Base-by-base conservation (phyloP, 2,888 invertebrate genomes). In the Hirtodrosophila duncani region DNA sequence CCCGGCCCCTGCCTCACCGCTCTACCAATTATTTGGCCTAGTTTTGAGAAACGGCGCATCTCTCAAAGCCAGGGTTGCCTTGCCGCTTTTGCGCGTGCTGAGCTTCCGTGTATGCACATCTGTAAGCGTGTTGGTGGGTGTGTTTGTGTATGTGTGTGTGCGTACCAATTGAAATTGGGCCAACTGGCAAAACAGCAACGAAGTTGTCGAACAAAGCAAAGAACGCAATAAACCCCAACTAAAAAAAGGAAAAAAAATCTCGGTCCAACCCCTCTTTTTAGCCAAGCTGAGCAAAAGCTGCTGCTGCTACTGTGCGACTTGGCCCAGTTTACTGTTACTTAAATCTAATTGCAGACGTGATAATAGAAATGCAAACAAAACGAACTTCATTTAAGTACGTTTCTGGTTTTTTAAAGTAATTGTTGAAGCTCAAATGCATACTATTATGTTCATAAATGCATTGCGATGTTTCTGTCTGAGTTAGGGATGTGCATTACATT, bases 121-220 rank as follows among this genome's bases (percentile, higher is more conserved):
- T 4, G 17, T 17, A 4, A 9, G 2, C 17, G 59, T 38, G 44
- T 43, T 49, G 37, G 29, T 14, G 23, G 20, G 3, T 41, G 13
- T 39, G 36, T 50, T 13, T 43, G 42, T 45, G 39, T 30, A 21
- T 24, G 26, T 57, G 34, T 52, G 67, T 66, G 69, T 75, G 80
- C 80, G 80, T 71, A 79, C 80, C 81, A 79, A 72, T 80, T 80
- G 78, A 69, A 72, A 72, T 74, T 72, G 71, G 71, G 71, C 78
- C 71, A 71, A 58, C 68, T 68, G 55, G 60, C 64, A 44, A 65
- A 67, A 69, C 49, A 42, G 50, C 58, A 63, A 41, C 78, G 81
- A 79, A 79, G 45, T 59, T 52, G 81, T 60, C 59, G 77, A 81
- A 80, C 80, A 75, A 75, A 81, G 74, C 79, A 75, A 75, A 75